Evolutionary conservation across 1,140 invertebrate genomes (phyloP), one percentile per base, ranked within the genome.

Genomic region (Periplaneta americana): DNA sequence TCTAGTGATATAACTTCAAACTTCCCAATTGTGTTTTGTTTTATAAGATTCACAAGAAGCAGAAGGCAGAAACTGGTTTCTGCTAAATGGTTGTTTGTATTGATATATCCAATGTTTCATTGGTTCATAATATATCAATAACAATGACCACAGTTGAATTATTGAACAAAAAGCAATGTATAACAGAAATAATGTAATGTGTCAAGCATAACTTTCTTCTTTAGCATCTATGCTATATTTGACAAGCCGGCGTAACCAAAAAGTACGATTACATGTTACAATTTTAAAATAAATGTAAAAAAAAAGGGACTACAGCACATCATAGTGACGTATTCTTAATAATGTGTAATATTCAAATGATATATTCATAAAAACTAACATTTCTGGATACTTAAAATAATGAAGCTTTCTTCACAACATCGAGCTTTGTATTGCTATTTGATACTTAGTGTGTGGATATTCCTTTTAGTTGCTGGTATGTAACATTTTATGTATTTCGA

Each of bases 341-440:
- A 66, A 66, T 66, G 48, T 28, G 48, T 28, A 66, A 9, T n/a
- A 1, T 28, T 66, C 48, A 5, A n/a, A 6, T 0, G 48, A 28
- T 66, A 9, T 66, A 1, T 5, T 66, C n/a, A n/a, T n/a, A n/a
- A n/a, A n/a, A n/a, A 57, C 39, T 34, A 8, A 75, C 32, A 28
- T 39, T 39, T 39, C 34, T 28, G n/a, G 36, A 80, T 75, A 66
- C 18, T 66, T 34, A 15, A 36, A 83, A 91, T 92, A 87, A 91
- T 93, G 86, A 92, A 92, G 84, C 89, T 93, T 83, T 92, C 92
- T 13, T 92, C 93, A 83, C 93, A 95, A 85, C 93, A 94, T 86
- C 89, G 93, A 84, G 93, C 94, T 48, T 91, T 95, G 84, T 94
- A 95, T 85, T 95, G 94, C 87, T 95, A 95, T 86, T 85, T 95